Base-by-base conservation (phyloP, 2,113 vertebrate species). In the Oncorhynchus masou region DNA sequence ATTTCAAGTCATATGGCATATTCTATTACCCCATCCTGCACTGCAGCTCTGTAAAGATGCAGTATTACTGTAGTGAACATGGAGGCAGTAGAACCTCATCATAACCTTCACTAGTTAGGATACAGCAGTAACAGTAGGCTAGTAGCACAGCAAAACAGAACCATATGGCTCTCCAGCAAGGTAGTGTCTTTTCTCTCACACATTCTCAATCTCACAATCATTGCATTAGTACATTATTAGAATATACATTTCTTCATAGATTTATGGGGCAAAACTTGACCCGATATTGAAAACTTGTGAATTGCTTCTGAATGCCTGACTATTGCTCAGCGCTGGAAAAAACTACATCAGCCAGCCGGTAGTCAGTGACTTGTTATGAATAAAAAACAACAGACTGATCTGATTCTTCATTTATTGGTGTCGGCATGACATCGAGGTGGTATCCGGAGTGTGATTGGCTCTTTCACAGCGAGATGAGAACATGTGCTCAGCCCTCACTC, bases 401-500 rank as follows among this genome's bases (percentile, higher is more conserved):
- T 49, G 20, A 51, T 27, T 19, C 11, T 11, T 54, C 0, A 19
- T 68, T 31, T 19, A 31, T 16, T 68, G 15, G 27, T 68, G 66
- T 34, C 25, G 11, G 29, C 15, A 16, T 34, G 29, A 31, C 2
- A 65, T 16, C 4, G 48, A 60, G 69, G 71, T 77, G 75, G 25
- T 75, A 19, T 79, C 79, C 59, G 60, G 76, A 80, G 79, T 13
- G 79, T 27, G 27, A 70, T 74, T 79, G 74, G 74, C 51, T 73
- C 45, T 84, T 84, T 79, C 68, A 75, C 85, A 80, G 39, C 11
- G 48, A 86, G 68, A 77, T 73, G 84, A 77, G 74, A 89, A 75
- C 62, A 80, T 79, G 74, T 64, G 68, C 67, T 87, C 78, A 89
- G 72, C 59, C 70, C 74, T 70, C 39, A 74, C 74, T 81, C 77